phyloP scores from a whole-genome alignment of 2,797 vertebrate genomes.

The Pristis pectinata region DNA sequence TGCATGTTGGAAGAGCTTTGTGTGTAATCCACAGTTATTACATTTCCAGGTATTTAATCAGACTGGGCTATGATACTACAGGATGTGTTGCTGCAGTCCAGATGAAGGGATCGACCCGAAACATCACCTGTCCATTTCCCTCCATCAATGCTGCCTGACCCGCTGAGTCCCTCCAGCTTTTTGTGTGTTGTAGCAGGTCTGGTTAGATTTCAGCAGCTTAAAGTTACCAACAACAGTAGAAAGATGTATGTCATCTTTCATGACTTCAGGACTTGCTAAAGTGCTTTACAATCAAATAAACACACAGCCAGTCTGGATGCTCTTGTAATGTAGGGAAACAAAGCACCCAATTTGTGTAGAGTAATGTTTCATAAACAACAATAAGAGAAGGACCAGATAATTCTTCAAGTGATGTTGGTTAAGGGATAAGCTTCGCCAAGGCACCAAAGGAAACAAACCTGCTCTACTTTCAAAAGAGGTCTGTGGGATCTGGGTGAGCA shows the following conservation, averaged over 20 bases:
- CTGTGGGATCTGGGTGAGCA: background rate
- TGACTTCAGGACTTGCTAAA: background rate
- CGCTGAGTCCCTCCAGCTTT: too few relatives aligned
- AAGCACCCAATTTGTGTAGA: background rate
- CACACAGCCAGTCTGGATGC: background rate
- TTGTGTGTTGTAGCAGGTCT: background rate
- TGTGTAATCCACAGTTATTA: background rate
- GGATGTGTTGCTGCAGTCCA: too few relatives aligned
- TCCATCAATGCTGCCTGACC: too few relatives aligned
- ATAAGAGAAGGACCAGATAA: background rate
- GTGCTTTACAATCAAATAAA: too few relatives aligned
- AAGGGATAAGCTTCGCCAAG: background rate
- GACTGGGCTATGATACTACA: background rate
- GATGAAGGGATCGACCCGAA: too few relatives aligned
- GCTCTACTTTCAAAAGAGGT: background rate
- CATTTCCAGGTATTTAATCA: slow-evolving; percentile 2
- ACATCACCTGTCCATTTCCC: too few relatives aligned
- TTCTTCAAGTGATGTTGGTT: background rate
- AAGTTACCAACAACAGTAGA: background rate
- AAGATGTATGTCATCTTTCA: background rate
- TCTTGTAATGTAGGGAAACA: background rate
- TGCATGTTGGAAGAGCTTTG: background rate
- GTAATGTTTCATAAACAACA: background rate
- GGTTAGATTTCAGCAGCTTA: background rate
- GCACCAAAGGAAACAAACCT: background rate